These are phyloP conservation scores for Amblyornis subalaris DNA, from an alignment of 2,113 vertebrate genomes.

Conservation along the genomic window DNA sequence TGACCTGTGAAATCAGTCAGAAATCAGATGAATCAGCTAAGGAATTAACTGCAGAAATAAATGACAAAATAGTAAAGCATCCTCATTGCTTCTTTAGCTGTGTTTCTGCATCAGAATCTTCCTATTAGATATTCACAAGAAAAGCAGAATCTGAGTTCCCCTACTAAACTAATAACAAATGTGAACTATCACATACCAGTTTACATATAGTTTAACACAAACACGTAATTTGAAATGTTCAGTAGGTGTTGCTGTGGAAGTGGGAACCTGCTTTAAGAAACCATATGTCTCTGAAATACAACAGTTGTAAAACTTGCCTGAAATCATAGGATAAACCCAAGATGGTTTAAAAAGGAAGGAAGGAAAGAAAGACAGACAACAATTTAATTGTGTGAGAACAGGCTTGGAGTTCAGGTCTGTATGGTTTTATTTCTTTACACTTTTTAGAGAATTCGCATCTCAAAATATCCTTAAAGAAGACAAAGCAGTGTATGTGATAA, in stretches of 20 bases:
- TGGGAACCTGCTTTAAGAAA: background rate
- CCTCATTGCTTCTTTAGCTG: background rate
- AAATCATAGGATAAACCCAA: background rate
- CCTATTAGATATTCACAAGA: background rate
- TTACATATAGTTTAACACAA: background rate
- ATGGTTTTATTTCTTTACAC: background rate
- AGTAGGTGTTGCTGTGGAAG: background rate
- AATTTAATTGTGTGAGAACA: background rate
- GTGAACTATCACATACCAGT: background rate
- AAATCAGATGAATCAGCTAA: background rate
- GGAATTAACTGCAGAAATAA: background rate
- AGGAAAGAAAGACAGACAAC: background rate
- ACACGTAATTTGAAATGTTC: background rate
- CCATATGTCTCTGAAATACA: background rate
- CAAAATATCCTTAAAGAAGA: background rate
- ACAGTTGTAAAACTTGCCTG: background rate
- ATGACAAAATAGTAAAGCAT: background rate
- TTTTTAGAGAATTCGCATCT: background rate
- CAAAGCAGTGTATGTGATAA: background rate
- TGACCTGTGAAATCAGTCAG: background rate
- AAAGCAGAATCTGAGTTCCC: background rate
- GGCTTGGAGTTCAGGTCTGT: background rate
- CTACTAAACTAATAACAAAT: background rate
- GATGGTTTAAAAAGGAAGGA: background rate
- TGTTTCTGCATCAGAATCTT: background rate